phyloP scores from a whole-genome alignment of 2,113 vertebrate species.

The Struthidea cinerea region DNA sequence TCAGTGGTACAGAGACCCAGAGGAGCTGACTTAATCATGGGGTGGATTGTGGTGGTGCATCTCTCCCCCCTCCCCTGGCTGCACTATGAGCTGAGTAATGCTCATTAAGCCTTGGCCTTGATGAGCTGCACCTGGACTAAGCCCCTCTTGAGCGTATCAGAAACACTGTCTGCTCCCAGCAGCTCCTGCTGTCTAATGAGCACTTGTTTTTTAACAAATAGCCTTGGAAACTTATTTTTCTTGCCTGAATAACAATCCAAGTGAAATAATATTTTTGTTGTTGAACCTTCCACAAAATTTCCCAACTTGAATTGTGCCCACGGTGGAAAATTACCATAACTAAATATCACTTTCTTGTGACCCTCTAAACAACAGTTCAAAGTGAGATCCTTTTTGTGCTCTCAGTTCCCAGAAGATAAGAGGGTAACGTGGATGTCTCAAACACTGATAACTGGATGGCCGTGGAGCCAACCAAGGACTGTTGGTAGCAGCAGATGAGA shows the following conservation, averaged over 20 bases:
- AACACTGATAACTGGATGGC: neutral
- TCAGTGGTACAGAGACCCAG: neutral
- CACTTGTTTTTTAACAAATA: neutral
- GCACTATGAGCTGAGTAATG: neutral
- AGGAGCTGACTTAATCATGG: neutral
- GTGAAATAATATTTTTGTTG: neutral
- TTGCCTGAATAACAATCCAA: neutral
- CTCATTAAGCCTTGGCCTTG: neutral
- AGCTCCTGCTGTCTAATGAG: neutral
- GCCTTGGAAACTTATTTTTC: neutral
- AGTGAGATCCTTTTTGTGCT: neutral
- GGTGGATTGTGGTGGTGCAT: no score
- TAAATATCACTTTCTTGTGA: neutral
- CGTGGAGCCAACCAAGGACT: neutral
- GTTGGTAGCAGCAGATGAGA: neutral
- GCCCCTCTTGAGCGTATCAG: neutral
- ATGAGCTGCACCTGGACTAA: neutral
- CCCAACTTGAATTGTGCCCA: no score
- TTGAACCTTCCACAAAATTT: neutral
- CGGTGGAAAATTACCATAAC: neutral
- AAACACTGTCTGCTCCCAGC: neutral
- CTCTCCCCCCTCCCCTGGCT: neutral
- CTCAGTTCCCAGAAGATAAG: neutral
- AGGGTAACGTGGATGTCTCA: neutral
- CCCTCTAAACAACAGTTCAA: neutral